phyloP scores from a whole-genome alignment of 2,797 vertebrate species.

The Rhincodon typus region DNA sequence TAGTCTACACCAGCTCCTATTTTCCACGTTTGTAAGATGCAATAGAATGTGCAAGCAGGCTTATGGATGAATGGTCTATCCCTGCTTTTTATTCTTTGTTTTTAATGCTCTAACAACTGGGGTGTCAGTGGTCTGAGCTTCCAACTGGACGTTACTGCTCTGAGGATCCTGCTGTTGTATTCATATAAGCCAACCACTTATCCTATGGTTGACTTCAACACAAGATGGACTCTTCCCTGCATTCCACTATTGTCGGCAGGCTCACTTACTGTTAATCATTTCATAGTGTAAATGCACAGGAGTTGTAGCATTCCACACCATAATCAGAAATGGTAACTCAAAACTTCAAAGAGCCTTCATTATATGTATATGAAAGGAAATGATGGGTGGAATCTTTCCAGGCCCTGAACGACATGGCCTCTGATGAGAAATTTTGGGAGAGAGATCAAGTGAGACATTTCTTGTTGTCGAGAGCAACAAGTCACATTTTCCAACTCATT shows the following conservation, averaged over 20 bases:
- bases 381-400: too few relatives aligned
- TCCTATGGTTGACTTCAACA: neutral
- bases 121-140: neutral
- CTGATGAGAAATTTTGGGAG: too few relatives aligned
- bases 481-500: too few relatives aligned
- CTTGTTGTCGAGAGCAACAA: too few relatives aligned
- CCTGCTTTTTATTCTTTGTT: neutral
- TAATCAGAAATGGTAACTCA: neutral
- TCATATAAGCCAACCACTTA: neutral
- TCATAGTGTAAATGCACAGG: neutral
- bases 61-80: neutral
- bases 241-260: neutral
- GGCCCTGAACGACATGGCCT: too few relatives aligned
- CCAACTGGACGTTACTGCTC: neutral
- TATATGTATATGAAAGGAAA: neutral
- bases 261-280: neutral
- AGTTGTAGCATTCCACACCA: neutral
- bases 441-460: too few relatives aligned
- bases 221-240: neutral
- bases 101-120: neutral
- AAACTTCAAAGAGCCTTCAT: neutral
- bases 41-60: neutral
- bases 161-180: neutral
- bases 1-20: too few relatives aligned
- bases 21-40: neutral